A percentile compares a stretch with the other conserved stretches of the same genome.
Conservation (phyloP, 2,888 invertebrate species). For the Isotomurus palustris region DNA sequence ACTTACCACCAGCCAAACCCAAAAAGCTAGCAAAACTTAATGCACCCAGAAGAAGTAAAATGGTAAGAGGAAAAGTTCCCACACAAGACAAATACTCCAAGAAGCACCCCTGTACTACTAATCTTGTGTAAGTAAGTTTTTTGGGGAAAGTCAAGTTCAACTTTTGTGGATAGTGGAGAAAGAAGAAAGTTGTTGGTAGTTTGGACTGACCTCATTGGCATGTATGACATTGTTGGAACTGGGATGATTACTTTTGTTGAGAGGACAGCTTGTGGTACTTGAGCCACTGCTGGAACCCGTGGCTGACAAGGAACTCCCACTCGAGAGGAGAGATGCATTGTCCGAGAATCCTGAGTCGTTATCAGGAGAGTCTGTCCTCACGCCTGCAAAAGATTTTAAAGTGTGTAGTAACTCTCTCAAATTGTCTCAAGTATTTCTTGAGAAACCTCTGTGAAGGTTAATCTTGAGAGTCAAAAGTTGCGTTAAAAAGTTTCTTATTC, state of each 20-base stretch:
- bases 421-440: background rate
- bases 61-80: too few relatives aligned
- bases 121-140: too few relatives aligned
- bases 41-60: too few relatives aligned
- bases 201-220: slow-evolving; percentile 41
- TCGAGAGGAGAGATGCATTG: slow-evolving; percentile 86
- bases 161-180: background rate
- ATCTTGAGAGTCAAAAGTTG: background rate
- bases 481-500: background rate
- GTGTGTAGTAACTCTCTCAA: background rate
- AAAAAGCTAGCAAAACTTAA: too few relatives aligned
- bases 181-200: background rate
- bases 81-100: too few relatives aligned
- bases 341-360: slow-evolving; percentile 98
- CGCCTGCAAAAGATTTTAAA: slow-evolving; percentile 46
- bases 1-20: too few relatives aligned
- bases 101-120: too few relatives aligned
- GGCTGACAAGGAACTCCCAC: slow-evolving; percentile 89
- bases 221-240: slow-evolving; percentile 36
- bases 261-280: slow-evolving; percentile 43
- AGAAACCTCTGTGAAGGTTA: background rate
- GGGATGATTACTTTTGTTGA: slow-evolving; percentile 29
- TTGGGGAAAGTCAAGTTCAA: too few relatives aligned
- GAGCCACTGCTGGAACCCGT: slow-evolving; percentile 62
- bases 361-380: slow-evolving; percentile 89